These are phyloP conservation scores for Hydrochoerus hydrochaeris DNA, from an alignment of 2,113 vertebrate genomes.

Conservation along the genomic window DNA sequence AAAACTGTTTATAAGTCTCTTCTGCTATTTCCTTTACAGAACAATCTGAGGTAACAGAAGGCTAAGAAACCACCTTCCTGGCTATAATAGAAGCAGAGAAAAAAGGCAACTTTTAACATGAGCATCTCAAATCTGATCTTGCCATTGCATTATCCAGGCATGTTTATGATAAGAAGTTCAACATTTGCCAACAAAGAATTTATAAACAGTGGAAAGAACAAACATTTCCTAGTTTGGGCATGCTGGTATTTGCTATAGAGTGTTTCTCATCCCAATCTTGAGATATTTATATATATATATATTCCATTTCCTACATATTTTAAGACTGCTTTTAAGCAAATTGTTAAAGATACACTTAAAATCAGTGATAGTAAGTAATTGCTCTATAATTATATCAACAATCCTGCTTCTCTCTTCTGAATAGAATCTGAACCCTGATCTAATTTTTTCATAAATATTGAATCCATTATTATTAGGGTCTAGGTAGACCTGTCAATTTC, in stretches of 20 bases:
- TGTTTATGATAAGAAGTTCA: constrained; percentile 65
- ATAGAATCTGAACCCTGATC: background rate
- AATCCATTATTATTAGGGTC: background rate
- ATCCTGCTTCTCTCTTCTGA: background rate
- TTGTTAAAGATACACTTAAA: constrained; percentile 40
- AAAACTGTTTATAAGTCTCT: background rate
- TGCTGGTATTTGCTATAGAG: constrained; percentile 21
- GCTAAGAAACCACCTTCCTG: constrained; percentile 9
- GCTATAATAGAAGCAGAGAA: background rate
- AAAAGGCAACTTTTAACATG: constrained; percentile 11
- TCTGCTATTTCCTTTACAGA: background rate
- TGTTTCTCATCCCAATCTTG: constrained; percentile 45
- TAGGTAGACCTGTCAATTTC: background rate
- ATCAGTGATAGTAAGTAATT: constrained; percentile 44
- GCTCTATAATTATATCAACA: constrained; percentile 21
- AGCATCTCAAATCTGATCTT: background rate
- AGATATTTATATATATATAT: background rate
- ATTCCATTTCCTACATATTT: too few species aligned
- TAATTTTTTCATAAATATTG: constrained; percentile 6
- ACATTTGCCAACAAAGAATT: constrained; percentile 62
- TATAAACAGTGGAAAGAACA: constrained; percentile 60
- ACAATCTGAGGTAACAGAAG: background rate
- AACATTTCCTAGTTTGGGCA: constrained; percentile 52
- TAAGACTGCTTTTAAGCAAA: constrained; percentile 42
- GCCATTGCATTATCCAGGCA: constrained; percentile 51